Evolutionary conservation across 2,113 vertebrate genomes (phyloP), one percentile per base, ranked within the genome.

Genomic region (Leuciscus idus): DNA sequence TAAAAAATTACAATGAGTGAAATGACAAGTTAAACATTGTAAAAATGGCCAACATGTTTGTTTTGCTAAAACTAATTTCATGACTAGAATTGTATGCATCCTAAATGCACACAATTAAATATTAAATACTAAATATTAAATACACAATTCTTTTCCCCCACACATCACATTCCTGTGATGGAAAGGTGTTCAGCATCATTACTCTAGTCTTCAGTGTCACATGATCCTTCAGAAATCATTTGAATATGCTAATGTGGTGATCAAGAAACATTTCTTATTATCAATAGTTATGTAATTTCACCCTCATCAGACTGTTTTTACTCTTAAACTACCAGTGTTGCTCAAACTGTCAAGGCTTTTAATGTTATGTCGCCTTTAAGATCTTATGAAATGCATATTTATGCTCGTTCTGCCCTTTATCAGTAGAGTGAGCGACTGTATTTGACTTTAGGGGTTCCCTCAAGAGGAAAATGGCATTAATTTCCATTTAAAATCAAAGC

Each of bases 401-500:
- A 83, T 83, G 89, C 87, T 89, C 78, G 86, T 90, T 78, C 89
- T 89, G 91, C 90, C 92, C 93, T 90, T 91, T 90, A 91, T 93
- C 92, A 88, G 93, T 92, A 90, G 90, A 11, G 43, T n/a, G 83
- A 89, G 93, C 92, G 90, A 92, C 92, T 89, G 90, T 88, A 73
- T 88, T 91, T 90, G 89, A 91, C 86, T 90, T 28, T 52, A 87
- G 89, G 89, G 88, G 28, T 19, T 82, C 46, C 75, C 85, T 70
- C 81, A 82, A 85, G 72, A 76, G 91, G 90, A 89, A 88, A 88
- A 90, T 86, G 88, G 90, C 90, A 90, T 90, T 93, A 84, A 94
- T 94, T 94, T 93, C 52, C 93, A 94, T 95, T 84, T 88, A 86
- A 91, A 94, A 95, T 87, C 62, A 94, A 89, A 88, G 81, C 81